These are phyloP conservation scores for Ctenochaetus hawaiiensis DNA, from an alignment of 2,797 vertebrate species.

Conservation along the genomic window DNA sequence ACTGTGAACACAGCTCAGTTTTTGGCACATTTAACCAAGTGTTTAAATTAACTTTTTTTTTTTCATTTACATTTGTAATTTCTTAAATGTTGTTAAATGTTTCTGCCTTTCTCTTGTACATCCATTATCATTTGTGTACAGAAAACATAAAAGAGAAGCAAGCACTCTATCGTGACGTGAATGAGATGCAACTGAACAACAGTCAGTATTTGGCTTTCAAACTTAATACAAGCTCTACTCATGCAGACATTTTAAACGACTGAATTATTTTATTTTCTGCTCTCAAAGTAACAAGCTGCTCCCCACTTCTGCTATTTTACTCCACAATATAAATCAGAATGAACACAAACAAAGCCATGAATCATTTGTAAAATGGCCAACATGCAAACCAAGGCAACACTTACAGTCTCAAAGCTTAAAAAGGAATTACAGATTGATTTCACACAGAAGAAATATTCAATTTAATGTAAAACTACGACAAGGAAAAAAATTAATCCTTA, in stretches of 20 bases:
- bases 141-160: not conserved
- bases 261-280: constrained; percentile 14
- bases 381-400: constrained; percentile 22
- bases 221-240: not conserved
- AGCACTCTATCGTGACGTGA: not conserved
- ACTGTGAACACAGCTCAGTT: not conserved
- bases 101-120: not conserved
- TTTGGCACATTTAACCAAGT: not conserved
- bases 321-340: constrained; percentile 32
- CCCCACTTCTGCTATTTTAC: constrained; percentile 20
- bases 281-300: constrained; percentile 20
- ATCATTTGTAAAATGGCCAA: constrained; percentile 52
- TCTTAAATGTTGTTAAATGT: not conserved
- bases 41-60: not conserved
- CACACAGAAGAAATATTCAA: constrained; percentile 15
- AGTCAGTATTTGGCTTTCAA: not conserved
- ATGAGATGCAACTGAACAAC: not conserved
- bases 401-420: constrained; percentile 24
- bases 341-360: constrained; percentile 41
- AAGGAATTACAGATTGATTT: constrained; percentile 30
- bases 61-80: not conserved
- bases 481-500: not conserved
- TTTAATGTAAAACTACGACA: not conserved
- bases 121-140: not conserved
- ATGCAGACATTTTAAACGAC: constrained; percentile 2